Conservation (phyloP, 2,113 vertebrate genomes). For the Ondatra zibethicus region DNA sequence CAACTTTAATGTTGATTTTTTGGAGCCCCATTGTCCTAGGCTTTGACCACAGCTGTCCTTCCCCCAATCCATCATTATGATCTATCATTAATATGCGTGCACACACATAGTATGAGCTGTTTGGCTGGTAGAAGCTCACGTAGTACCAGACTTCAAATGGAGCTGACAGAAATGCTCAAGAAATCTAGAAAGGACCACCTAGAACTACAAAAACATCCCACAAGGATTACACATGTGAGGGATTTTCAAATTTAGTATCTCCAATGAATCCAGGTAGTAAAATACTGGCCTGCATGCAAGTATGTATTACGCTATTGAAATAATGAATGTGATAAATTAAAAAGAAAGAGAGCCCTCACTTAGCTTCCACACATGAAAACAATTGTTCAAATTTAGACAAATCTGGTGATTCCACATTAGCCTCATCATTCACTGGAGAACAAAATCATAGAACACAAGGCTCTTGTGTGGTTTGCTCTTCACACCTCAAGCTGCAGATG, state of each 20-base stretch:
- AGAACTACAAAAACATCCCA: not conserved
- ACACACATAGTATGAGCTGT: not conserved
- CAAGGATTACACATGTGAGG: not conserved
- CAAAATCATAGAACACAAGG: not conserved
- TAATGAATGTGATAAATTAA: not conserved
- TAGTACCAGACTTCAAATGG: not conserved
- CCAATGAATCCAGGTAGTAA: not conserved
- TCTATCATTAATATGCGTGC: not conserved
- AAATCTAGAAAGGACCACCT: not conserved
- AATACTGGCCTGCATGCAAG: not conserved
- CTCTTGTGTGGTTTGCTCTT: not conserved
- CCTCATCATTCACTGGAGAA: conserved; percentile 43
- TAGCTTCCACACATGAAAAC: conserved; percentile 5
- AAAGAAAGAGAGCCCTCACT: not conserved
- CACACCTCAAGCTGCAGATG: not conserved
- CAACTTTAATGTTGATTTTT: not conserved
- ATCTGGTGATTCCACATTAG: not conserved
- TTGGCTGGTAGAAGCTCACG: not conserved
- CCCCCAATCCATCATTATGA: no score
- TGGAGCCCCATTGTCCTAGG: not conserved
- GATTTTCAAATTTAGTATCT: conserved; percentile 20
- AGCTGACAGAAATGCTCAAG: not conserved
- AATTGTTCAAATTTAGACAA: conserved; percentile 11
- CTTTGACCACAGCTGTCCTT: not conserved
- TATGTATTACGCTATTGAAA: not conserved